Evolutionary conservation across 2,797 vertebrate species (phyloP).

Genomic region (Gorsachius magnificus): DNA sequence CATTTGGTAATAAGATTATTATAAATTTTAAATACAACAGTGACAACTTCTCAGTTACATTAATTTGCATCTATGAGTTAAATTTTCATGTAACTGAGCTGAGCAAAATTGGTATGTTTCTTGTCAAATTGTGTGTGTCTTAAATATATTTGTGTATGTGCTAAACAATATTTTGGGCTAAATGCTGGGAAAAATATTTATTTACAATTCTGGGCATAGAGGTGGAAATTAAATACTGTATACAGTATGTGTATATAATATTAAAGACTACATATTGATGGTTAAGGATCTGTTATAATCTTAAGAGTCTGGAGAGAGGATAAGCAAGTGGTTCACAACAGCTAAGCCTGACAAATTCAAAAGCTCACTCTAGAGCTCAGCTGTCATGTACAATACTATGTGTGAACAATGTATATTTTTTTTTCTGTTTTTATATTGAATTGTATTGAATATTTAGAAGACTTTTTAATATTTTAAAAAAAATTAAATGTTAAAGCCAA

Average conservation of each 20-base stretch:
- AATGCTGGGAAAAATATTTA: constrained; percentile 31
- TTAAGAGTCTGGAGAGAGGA: background rate
- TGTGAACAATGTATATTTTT: constrained; percentile 58
- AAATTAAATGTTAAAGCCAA: constrained; percentile 19
- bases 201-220: background rate
- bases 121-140: constrained; percentile 16
- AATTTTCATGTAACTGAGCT: background rate
- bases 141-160: background rate
- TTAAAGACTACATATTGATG: background rate
- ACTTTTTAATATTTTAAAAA: constrained; percentile 56
- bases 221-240: constrained; percentile 2
- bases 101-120: constrained; percentile 20
- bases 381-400: constrained; percentile 41
- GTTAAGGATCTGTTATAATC: background rate
- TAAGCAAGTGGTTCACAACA: background rate
- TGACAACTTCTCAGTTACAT: background rate
- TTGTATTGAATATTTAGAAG: constrained; percentile 47
- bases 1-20: background rate
- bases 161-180: constrained; percentile 51
- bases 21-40: background rate
- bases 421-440: constrained; percentile 57
- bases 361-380: constrained; percentile 40
- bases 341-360: background rate
- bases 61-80: background rate
- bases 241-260: background rate